A percentile compares a stretch with the other conserved stretches of the same genome.
These are phyloP conservation scores for Formica exsecta DNA, from an alignment of 1,140 invertebrate genomes.

Conservation along the genomic window DNA sequence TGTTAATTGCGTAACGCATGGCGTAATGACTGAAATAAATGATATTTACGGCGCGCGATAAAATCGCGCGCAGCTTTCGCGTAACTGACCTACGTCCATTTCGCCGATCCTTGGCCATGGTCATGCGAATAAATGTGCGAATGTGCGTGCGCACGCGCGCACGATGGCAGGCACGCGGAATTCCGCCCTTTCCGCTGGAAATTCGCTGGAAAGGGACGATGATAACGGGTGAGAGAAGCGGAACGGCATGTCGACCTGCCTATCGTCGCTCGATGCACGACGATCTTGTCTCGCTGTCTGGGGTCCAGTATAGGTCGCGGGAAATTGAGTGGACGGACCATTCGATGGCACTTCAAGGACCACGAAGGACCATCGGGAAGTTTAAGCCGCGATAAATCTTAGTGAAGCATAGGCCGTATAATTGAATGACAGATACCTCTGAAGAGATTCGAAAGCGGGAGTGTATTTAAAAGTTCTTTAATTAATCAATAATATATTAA, in stretches of 20 bases:
- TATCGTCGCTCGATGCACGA: conserved; percentile 11
- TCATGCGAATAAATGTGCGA: conserved; percentile 49
- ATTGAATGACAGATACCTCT: not conserved
- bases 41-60: conserved; percentile 37
- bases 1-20: conserved; percentile 42
- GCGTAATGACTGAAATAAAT: conserved; percentile 45
- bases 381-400: conserved; percentile 1
- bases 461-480: not conserved
- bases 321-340: conserved; percentile 42
- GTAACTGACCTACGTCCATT: conserved; percentile 74
- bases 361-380: not conserved
- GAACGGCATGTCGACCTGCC: conserved; percentile 30
- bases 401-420: not conserved
- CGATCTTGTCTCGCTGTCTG: conserved; percentile 6
- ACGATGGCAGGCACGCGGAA: conserved; percentile 1
- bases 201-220: conserved; percentile 26
- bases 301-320: not conserved
- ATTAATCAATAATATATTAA: not conserved
- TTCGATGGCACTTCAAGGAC: conserved; percentile 17
- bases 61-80: conserved; percentile 50
- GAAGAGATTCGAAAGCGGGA: not conserved
- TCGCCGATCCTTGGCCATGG: conserved; percentile 51
- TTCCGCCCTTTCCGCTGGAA: conserved; percentile 42
- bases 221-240: not conserved
- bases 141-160: conserved; percentile 26